Percentiles rank a stretch among this genome's conserved stretches.
Evolutionary conservation across 2,797 vertebrate species (phyloP).

Genomic region (Vultur gryphus): DNA sequence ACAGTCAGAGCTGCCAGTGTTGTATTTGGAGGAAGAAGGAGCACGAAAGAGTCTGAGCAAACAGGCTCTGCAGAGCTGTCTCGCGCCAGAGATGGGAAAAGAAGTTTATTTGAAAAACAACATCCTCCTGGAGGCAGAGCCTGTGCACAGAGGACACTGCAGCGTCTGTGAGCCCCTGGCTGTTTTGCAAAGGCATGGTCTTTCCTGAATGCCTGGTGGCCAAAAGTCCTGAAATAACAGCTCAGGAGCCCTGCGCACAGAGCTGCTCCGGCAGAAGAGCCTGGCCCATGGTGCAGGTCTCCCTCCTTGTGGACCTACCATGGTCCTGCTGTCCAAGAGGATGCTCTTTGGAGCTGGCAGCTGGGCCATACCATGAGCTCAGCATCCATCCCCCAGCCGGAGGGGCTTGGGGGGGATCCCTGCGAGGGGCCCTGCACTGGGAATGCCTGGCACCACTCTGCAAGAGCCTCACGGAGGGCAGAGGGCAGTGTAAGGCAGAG

Average conservation of each 20-base stretch:
- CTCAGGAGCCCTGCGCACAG: neutral
- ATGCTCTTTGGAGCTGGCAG: neutral
- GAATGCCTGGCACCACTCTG: neutral
- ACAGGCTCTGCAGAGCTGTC: slow-evolving; percentile 30
- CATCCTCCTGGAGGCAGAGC: neutral
- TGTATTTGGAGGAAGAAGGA: slow-evolving; percentile 57
- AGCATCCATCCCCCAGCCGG: neutral
- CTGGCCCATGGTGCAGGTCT: neutral
- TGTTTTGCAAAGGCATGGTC: neutral
- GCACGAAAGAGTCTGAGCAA: slow-evolving; percentile 31
- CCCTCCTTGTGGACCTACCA: neutral
- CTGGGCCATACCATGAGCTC: neutral
- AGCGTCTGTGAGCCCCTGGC: neutral
- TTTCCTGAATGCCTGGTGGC: neutral
- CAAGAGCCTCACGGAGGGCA: neutral
- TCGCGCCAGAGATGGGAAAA: slow-evolving; percentile 7
- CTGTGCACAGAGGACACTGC: neutral
- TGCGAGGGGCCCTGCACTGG: neutral
- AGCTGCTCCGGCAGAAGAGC: neutral
- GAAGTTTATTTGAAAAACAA: slow-evolving; percentile 34
- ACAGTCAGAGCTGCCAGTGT: slow-evolving; percentile 39
- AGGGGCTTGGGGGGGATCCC: neutral
- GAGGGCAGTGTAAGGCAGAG: neutral
- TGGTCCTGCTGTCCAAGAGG: neutral
- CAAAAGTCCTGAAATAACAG: neutral